Percentiles rank a stretch among this genome's conserved stretches.
Conservation (phyloP, 2,113 vertebrate species). For the Ploceus nigricollis region DNA sequence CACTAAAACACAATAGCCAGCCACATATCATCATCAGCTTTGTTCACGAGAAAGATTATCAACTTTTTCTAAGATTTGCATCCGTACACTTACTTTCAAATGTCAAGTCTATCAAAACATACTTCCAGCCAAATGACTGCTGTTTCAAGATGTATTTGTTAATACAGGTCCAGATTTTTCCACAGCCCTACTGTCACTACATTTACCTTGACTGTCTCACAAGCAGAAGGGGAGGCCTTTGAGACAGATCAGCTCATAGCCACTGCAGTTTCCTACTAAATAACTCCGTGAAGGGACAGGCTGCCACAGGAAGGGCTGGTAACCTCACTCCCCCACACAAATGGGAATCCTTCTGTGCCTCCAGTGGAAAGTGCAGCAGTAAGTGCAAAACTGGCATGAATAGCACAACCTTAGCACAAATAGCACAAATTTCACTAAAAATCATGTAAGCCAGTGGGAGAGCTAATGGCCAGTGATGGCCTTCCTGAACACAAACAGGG, state of each 20-base stretch:
- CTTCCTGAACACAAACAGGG: background rate
- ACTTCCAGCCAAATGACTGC: background rate
- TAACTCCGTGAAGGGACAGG: rapidly evolving
- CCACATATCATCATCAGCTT: background rate
- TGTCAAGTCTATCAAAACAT: background rate
- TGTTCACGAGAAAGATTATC: background rate
- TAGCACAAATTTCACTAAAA: background rate
- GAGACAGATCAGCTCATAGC: background rate
- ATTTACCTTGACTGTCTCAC: background rate
- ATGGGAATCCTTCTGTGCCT: background rate
- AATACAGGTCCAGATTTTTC: background rate
- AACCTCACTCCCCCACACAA: rapidly evolving
- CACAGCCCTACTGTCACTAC: background rate
- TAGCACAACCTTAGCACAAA: background rate
- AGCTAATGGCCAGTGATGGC: background rate
- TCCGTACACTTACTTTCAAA: background rate
- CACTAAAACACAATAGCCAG: background rate
- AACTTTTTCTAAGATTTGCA: background rate
- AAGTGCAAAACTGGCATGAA: background rate
- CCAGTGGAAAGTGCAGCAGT: background rate
- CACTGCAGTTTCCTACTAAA: background rate
- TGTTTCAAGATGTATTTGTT: background rate
- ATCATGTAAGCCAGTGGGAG: background rate
- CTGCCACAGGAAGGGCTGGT: background rate
- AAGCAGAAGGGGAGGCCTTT: background rate